Base-by-base conservation (phyloP, 2,797 vertebrate species). In the Crocidura indochinensis region DNA sequence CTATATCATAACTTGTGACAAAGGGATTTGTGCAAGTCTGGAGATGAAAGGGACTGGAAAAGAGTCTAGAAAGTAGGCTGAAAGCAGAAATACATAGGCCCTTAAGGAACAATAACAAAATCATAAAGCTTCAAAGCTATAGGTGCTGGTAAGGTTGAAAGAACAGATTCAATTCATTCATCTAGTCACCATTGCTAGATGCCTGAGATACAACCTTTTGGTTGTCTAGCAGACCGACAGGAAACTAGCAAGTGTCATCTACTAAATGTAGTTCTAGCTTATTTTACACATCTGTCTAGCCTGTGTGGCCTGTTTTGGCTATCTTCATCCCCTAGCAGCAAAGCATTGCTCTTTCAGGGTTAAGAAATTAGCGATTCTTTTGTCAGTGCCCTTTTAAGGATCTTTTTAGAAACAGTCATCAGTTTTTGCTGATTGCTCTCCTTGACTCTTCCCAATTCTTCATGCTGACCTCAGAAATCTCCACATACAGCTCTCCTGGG, bases 261-360 rank as follows among this genome's bases (percentile, higher is more conserved):
- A 82, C 75, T 49, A 71, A 87, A 29, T 81, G 56, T 60, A 69
- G 29, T 74, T 72, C 81, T 78, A 73, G 65, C 38, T 44, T 73
- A 22, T 31, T 62, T 64, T 29, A 22, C 12, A 29, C 3, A 27
- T 64, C 47, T 71, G 73, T 77, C 65, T 84, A 27, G 22, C 38
- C 87, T 80, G 72, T 12, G 64, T 73, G 76, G 27, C 51, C 44
- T 68, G 24, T 22, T 68, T 49, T 20, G 85, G n/a, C 17, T n/a
- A 19, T 72, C 75, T 62, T 15, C 11, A 6, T 29, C 44, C 10
- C 27, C 27, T 11, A 53, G 26, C 49, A 74, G 73, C n/a, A 78
- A 62, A 64, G 8, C 24, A 62, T n/a, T 24, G 5, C 38, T 72
- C 26, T 82, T 76, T 82, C n/a, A 9, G 22, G 29, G 12, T 38